Evolutionary conservation across 2,888 invertebrate genomes (phyloP), one percentile per base, ranked within the genome.

Genomic region (Conchocele bisecta): DNA sequence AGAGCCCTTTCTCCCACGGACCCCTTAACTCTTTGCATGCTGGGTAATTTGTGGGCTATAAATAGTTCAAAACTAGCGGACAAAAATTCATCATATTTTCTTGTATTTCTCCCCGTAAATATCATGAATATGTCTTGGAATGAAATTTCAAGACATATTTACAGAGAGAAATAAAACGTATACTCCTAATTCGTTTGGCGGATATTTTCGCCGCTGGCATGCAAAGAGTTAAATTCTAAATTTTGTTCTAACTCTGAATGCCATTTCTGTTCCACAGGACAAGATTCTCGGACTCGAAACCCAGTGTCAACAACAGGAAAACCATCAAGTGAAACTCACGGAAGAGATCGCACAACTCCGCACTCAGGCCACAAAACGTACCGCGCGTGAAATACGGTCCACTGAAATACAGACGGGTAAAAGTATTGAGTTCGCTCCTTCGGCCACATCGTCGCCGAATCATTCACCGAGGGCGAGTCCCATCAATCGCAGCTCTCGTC

Each of bases 281-380:
- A 79, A 83, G 60, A 76, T 86, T 7, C 61, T 54, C 41, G 76
- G 77, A 37, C 69, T 86, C 44, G 82, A 84, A 58, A 50, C 71
- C 3, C 79, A 75, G 65, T 80, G 83, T 59, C 70, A 75, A 13
- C 31, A 68, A 11, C 83, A 86, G 44, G 76, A 82, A 22, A n/a
- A 70, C 13, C 70, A 78, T 37, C 82, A 85, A 29, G 64, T 79
- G 51, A 75, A 79, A 39, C 66, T 86, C n/a, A 77, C 80, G 11
- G 54, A 70, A n/a, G 83, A 84, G 68, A 67, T 86, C 26, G 72
- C 77, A 48, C 70, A 75, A 20, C 69, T 86, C 5, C 77, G 80
- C 17, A 56, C 75, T 15, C 75, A 74, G 37, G 67, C 81, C n/a
- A 58, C 68, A 28, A 78, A 70, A 67, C 75, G 69, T 59, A 71